These are phyloP conservation scores for Lasioglossum pauxillum DNA, from an alignment of 2,888 invertebrate genomes.

Conservation along the genomic window DNA sequence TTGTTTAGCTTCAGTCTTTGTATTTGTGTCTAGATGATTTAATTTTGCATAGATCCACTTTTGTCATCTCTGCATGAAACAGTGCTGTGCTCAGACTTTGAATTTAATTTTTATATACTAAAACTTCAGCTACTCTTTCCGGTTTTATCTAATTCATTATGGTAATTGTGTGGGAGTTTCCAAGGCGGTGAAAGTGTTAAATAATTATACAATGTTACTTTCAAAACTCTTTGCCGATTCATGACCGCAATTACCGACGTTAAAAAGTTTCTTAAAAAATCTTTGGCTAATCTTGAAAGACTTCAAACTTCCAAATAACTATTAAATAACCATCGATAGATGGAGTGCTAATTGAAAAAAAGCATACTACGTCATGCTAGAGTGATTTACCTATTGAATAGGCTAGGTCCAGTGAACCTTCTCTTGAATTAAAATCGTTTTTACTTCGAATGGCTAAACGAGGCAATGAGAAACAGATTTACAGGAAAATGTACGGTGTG, in stretches of 20 bases:
- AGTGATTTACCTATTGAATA: not conserved
- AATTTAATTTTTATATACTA: not conserved
- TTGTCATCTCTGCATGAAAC: not conserved
- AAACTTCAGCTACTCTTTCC: not conserved
- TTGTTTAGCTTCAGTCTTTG: not conserved
- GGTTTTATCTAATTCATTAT: not conserved
- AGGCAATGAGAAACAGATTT: not conserved
- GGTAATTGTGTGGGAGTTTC: not conserved
- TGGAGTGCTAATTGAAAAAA: not conserved
- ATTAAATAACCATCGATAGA: not conserved
- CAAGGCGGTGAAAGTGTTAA: not conserved
- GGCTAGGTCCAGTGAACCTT: not conserved
- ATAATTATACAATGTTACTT: not conserved
- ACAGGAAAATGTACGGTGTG: not conserved
- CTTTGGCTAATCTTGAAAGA: not conserved
- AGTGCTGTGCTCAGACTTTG: not conserved
- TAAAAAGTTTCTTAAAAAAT: not conserved
- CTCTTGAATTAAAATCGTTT: not conserved
- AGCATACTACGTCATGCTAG: not conserved
- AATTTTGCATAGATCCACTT: not conserved
- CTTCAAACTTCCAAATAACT: not conserved
- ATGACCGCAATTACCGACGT: not conserved
- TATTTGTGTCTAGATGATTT: not conserved
- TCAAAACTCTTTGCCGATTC: not conserved
- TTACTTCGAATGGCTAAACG: not conserved